A percentile compares a stretch with the other conserved stretches of the same genome.
Evolutionary conservation across 2,113 vertebrate species (phyloP).

Genomic region (Budorcas taxicolor): DNA sequence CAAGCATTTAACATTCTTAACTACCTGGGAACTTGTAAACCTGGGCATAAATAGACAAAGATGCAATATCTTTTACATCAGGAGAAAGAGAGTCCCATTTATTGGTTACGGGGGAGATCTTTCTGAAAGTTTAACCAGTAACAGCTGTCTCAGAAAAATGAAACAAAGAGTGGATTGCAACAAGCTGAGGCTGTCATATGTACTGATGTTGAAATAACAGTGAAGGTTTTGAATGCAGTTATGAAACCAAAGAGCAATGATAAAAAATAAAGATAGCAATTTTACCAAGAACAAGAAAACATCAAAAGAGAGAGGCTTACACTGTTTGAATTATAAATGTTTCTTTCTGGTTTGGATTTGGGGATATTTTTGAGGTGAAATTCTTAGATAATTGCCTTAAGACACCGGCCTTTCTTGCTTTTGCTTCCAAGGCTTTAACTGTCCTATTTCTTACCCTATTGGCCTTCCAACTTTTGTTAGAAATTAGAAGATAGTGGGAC

Average conservation of each 20-base stretch:
- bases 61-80: neutral
- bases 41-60: neutral
- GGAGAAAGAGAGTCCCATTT: neutral
- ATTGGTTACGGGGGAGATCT: neutral
- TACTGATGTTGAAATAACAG: constrained; percentile 1
- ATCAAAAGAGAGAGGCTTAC: neutral
- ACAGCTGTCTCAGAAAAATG: neutral
- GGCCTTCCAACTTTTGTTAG: neutral
- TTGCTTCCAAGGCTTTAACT: neutral
- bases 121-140: neutral
- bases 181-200: neutral
- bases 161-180: neutral
- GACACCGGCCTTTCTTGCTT: neutral
- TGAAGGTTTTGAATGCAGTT: neutral
- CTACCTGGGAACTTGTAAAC: neutral
- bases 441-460: neutral
- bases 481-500: neutral
- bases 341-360: neutral
- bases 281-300: neutral
- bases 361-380: neutral
- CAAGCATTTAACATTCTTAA: neutral
- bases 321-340: neutral
- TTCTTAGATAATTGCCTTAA: neutral
- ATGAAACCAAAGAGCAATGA: neutral
- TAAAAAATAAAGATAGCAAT: neutral